phyloP scores from a whole-genome alignment of 2,888 invertebrate species.

The Rhabditoides inermis region DNA sequence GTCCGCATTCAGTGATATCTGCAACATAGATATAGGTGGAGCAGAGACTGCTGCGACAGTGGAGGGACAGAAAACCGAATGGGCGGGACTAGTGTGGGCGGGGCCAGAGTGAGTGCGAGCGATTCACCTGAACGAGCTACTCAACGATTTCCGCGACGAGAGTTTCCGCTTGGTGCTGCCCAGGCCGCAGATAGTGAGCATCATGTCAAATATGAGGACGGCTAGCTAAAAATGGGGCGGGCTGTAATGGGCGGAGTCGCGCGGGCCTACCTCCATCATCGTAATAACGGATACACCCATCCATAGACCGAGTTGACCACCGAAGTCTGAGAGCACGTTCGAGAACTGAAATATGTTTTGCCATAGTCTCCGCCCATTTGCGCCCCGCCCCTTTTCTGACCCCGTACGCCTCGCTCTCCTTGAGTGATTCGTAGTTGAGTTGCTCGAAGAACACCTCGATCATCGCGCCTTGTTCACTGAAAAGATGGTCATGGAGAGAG shows the following conservation, averaged over 20 bases:
- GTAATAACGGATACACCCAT: slow-evolving; percentile 45
- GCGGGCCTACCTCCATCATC: slow-evolving; percentile 27
- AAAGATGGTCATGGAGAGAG: neutral
- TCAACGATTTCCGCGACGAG: too few relatives aligned
- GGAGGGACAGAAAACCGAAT: too few relatives aligned
- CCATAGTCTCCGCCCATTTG: neutral
- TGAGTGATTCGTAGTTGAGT: slow-evolving; percentile 45
- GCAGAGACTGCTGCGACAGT: too few relatives aligned
- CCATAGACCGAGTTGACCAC: slow-evolving; percentile 46
- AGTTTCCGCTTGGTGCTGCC: too few relatives aligned
- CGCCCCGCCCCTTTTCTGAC: slow-evolving; percentile 5
- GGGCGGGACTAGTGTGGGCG: too few relatives aligned
- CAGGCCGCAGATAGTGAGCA: neutral
- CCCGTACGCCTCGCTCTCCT: slow-evolving; percentile 47
- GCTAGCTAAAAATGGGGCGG: neutral
- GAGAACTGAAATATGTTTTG: slow-evolving; percentile 20
- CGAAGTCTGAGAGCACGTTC: slow-evolving; percentile 46
- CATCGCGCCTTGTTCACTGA: slow-evolving; percentile 9
- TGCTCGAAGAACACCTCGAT: slow-evolving; percentile 49
- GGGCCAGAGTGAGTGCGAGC: too few relatives aligned
- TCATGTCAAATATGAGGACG: neutral
- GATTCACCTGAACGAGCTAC: too few relatives aligned
- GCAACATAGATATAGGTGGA: too few relatives aligned
- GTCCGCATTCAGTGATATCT: too few relatives aligned
- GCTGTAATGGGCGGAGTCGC: neutral